Conservation (phyloP, 2,113 vertebrate species). For the Trogon surrucura region DNA sequence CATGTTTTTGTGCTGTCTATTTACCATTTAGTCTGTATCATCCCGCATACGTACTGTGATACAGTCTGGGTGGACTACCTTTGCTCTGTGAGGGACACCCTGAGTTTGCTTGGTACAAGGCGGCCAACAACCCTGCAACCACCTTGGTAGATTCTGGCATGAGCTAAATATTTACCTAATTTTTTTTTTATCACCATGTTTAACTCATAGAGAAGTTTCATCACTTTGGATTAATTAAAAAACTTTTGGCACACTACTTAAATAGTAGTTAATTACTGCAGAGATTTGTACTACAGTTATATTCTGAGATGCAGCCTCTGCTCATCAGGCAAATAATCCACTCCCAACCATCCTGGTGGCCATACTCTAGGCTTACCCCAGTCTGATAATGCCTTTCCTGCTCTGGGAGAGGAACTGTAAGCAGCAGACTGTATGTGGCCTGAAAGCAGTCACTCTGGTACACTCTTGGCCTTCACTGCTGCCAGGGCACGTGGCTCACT, state of each 20-base stretch:
- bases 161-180: background rate
- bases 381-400: background rate
- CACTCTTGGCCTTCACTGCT: background rate
- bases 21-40: background rate
- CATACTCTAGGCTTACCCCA: background rate
- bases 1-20: background rate
- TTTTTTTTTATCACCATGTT: background rate
- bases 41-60: accelerated
- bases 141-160: background rate
- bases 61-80: background rate
- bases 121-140: background rate
- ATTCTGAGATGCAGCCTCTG: background rate
- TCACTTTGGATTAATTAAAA: background rate
- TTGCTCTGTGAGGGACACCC: background rate
- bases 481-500: background rate
- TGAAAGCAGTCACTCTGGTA: background rate
- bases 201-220: background rate
- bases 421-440: background rate
- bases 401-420: background rate
- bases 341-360: background rate
- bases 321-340: background rate
- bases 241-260: background rate
- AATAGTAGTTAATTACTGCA: background rate
- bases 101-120: background rate
- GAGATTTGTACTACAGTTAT: background rate